Base-by-base conservation (phyloP, 2,797 vertebrate species). In the Odontamblyopus rebecca region DNA sequence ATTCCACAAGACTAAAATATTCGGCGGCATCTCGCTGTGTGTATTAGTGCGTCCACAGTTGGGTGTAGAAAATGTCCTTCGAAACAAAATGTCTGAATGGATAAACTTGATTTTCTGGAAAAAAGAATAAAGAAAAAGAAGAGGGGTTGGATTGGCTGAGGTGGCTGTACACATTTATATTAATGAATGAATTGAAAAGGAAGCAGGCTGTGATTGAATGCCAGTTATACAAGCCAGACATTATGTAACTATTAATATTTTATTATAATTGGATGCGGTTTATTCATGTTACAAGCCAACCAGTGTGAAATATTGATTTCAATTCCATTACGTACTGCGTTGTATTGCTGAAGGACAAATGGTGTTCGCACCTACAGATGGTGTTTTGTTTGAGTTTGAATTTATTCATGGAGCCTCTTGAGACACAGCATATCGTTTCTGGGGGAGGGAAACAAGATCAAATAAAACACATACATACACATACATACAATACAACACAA, bases 21-120 rank as follows among this genome's bases (percentile, higher is more conserved):
- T 63, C 35, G 1, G 61, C 11, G 61, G 23, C 35, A 41, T 63
- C 19, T 38, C 61, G 5, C 32, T 41, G 61, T 41, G 18, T 63
- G 19, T 12, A 41, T 63, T 63, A 63, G 19, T 35, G 35, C 32
- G 13, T 63, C 61, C 11, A 63, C 35, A 63, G 35, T 63, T 62
- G 32, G 32, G 18, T 62, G 61, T 13, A 41, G 35, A 18, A 63
- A 38, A 16, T 61, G 27, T 61, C 18, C 59, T 32, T 32, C 6
- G 2, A 32, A 30, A 61, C 59, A 61, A 61, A 61, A 18, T 32
- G 27, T 61, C 41, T 44, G 38, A 41, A 41, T 12, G 9, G 38
- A 41, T 41, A 41, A 41, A 41, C 0, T 12, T 15, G 13, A 44
- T 44, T 44, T 13, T 2, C 13, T 44, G 41, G 11, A 12, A 3